Base-by-base conservation (phyloP, 2,888 invertebrate genomes). In the Zygogramma bicolorata region DNA sequence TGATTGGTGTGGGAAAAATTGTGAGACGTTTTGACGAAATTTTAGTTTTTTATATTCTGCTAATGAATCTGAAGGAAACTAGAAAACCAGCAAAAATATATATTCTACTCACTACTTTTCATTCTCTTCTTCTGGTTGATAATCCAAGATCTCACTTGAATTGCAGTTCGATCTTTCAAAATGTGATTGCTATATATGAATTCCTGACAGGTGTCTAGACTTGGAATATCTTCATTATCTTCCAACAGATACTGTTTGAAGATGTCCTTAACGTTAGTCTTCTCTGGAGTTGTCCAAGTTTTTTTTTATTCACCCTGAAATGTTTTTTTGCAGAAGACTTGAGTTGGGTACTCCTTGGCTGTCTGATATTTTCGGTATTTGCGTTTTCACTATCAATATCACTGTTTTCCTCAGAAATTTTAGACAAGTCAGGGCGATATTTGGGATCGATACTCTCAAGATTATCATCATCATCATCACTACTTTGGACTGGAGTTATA, bases 281-380 rank as follows among this genome's bases (percentile, higher is more conserved):
- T 34, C 18, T 66, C 66, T 34, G 66, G 66, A n/a, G 66, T 58
- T 8, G 58, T 58, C 58, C 58, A 58, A 1, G 57, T 66, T 5
- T 53, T n/a, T 20, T 40, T 20, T 66, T 38, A 25, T 22, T 57
- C 25, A 57, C 18, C 15, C 20, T 57, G 13, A 8, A 22, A n/a
- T 1, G 1, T 40, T 66, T 57, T 20, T 10, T 66, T 57, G 2
- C 10, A 20, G 6, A 13, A 2, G 10, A 25, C 5, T 20, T 57
- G 13, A 10, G 18, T 22, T 25, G 22, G 3, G 20, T 20, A 20
- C 13, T 57, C 8, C 6, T 57, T 10, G 4, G 5, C 3, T n/a
- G 10, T 22, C 22, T 10, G 7, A 20, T 8, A n/a, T 27, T 27
- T 29, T 22, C 10, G 15, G 8, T 6, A 29, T 2, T 0, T 58